Evolutionary conservation across 2,797 vertebrate genomes (phyloP), one percentile per base, ranked within the genome.

Genomic region (Siniperca scherzeri): DNA sequence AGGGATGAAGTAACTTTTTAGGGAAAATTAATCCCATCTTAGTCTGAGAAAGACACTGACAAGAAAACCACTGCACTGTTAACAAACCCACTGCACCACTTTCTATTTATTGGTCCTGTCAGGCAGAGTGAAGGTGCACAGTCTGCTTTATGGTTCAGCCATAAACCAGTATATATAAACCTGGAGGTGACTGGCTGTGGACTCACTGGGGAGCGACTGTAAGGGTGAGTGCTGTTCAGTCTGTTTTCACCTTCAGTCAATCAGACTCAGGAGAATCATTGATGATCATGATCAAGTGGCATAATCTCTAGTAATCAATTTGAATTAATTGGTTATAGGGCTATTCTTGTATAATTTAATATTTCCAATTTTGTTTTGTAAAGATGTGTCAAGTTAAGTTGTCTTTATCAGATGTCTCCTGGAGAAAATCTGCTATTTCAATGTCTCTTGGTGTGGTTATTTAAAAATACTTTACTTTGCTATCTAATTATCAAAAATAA

Each of bases 111-210:
- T 66, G 69, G 56, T 79, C 57, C 17, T 57, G 36, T 77, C 72
- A 74, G 78, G 60, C 42, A 3, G 13, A 70, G 55, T 30, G 46
- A 84, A 76, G 66, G 74, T 81, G 48, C 70, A 55, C 65, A 13
- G 62, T 67, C 13, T 64, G 57, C 38, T 91, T 93, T 92, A 94
- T 87, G 87, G 85, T 74, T 61, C 10, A 61, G 84, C 59, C 82
- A 88, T 92, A 93, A 91, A 94, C 16, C 60, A 27, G 83, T n/a
- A 22, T 84, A 89, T 94, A 94, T 86, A 94, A 93, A 77, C 61
- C 81, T 74, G 50, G 12, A 82, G 77, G 83, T 30, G 74, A 67
- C 30, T 8, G 11, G 13, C 80, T 44, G 62, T 61, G 65, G 71
- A 78, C 40, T 87, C 83, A 86, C 67, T 48, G 4, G 65, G 78